phyloP scores from a whole-genome alignment of 2,888 invertebrate species.

The Slavum lentiscoides region DNA sequence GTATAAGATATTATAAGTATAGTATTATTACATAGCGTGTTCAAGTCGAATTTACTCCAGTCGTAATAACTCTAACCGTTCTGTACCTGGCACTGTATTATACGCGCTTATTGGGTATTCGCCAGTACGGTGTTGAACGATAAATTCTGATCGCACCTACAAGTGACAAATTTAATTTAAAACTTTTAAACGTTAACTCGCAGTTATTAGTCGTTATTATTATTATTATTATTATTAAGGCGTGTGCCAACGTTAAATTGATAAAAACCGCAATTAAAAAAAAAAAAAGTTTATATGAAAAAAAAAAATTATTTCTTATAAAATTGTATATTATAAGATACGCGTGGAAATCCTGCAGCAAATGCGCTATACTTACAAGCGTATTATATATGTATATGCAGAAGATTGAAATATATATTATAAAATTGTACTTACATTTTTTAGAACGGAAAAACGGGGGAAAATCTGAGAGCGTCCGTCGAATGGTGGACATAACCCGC shows the following conservation, averaged over 20 bases:
- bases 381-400: no score
- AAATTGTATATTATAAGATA: neutral
- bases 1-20: conserved; percentile 29
- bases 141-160: conserved; percentile 51
- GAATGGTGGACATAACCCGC: conserved; percentile 80
- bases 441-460: conserved; percentile 35
- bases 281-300: neutral
- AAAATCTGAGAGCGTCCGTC: conserved; percentile 39
- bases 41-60: conserved; percentile 34
- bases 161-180: conserved; percentile 51
- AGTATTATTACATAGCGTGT: conserved; percentile 39
- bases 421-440: conserved; percentile 10
- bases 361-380: no score
- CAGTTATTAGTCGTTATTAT: neutral
- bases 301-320: neutral
- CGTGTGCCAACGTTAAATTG: neutral
- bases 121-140: conserved; percentile 40
- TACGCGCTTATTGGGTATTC: conserved; percentile 22
- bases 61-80: conserved; percentile 25
- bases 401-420: neutral
- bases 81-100: conserved; percentile 49
- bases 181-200: conserved; percentile 39
- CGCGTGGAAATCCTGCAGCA: neutral
- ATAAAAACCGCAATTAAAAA: conserved; percentile 5
- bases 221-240: neutral